Conservation (phyloP, 2,797 vertebrate species). For the Argyrosomus regius region DNA sequence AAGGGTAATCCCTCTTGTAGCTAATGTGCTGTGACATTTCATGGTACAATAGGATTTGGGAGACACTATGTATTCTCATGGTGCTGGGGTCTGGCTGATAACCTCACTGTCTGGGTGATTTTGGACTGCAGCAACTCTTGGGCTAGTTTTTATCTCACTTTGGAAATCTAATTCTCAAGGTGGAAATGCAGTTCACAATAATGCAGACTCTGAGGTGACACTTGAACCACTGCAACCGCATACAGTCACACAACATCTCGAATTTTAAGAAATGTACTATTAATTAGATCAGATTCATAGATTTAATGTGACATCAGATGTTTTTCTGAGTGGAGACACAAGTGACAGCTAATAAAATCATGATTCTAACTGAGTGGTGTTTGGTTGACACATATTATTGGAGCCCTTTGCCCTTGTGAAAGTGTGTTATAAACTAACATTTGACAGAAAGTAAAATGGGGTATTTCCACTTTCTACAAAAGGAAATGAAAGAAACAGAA, state of each 20-base stretch:
- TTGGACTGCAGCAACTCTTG: constrained; percentile 59
- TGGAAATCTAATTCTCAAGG: constrained; percentile 69
- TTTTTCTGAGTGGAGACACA: constrained; percentile 18
- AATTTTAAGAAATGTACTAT: constrained; percentile 11
- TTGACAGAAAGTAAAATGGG: constrained; percentile 2
- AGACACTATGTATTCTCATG: constrained; percentile 78
- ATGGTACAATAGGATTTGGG: constrained; percentile 82
- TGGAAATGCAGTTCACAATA: constrained; percentile 53
- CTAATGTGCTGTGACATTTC: constrained; percentile 84
- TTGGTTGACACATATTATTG: constrained; percentile 23
- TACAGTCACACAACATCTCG: constrained; percentile 13
- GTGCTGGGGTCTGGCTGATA: constrained; percentile 71
- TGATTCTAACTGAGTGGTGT: constrained; percentile 25
- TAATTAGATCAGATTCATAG: constrained; percentile 37
- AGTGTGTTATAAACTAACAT: constrained; percentile 18
- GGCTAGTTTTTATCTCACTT: constrained; percentile 66
- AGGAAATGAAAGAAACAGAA: neutral
- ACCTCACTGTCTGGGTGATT: constrained; percentile 76
- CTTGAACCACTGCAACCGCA: constrained; percentile 13
- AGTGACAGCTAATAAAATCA: constrained; percentile 43
- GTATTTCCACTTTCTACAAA: constrained; percentile 5
- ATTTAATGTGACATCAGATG: constrained; percentile 28
- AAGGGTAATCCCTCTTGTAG: constrained; percentile 82
- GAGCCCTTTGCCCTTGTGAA: constrained; percentile 12
- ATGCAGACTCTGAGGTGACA: constrained; percentile 37